Evolutionary conservation across 2,113 vertebrate species (phyloP).

Genomic region (Eulemur macaco): DNA sequence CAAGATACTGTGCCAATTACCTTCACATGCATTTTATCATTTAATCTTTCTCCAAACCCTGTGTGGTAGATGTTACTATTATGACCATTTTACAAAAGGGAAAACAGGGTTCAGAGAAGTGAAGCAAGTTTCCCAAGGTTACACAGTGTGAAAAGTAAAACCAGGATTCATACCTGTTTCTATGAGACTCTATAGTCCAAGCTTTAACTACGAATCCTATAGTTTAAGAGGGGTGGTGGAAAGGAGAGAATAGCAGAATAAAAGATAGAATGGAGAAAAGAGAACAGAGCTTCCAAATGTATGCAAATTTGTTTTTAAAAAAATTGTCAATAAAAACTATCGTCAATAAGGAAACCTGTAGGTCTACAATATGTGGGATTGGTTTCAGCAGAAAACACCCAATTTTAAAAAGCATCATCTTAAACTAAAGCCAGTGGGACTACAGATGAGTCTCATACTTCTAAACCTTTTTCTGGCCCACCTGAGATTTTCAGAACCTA

Average conservation of each 20-base stretch:
- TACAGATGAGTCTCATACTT: not conserved
- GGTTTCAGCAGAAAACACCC: constrained; percentile 28
- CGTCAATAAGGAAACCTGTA: not conserved
- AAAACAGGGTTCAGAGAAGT: constrained; percentile 14
- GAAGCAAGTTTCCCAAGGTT: not conserved
- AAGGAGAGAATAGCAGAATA: not conserved
- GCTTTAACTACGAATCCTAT: not conserved
- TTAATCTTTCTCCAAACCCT: not conserved
- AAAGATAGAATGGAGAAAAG: not conserved
- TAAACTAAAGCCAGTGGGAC: not conserved
- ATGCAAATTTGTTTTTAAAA: constrained; percentile 23
- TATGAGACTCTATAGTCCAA: not conserved
- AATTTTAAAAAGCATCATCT: constrained; percentile 13
- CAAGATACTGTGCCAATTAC: not conserved
- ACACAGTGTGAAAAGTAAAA: not conserved
- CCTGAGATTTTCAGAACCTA: constrained; percentile 46
- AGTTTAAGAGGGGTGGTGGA: not conserved
- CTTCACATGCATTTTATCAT: not conserved
- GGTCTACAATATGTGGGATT: not conserved
- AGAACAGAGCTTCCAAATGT: constrained; percentile 1
- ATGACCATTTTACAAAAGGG: not conserved
- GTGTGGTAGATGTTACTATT: not conserved
- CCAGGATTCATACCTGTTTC: not conserved
- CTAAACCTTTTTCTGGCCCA: constrained; percentile 33
- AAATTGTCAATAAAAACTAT: no score